Conservation (phyloP, 2,797 vertebrate genomes). For the Schizothorax lantsangensis region DNA sequence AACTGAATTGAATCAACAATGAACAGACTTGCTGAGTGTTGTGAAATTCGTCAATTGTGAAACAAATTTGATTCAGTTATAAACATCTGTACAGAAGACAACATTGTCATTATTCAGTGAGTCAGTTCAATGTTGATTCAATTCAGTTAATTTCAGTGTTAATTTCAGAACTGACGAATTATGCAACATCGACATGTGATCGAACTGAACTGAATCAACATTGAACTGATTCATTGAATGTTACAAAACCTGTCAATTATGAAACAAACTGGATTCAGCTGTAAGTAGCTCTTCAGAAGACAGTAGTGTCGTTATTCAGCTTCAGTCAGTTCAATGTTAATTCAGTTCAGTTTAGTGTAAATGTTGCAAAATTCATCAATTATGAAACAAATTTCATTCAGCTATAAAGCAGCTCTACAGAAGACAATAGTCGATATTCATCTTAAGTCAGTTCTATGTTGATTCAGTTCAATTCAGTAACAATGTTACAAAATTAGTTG, state of each 20-base stretch:
- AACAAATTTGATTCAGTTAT: not conserved
- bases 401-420: not conserved
- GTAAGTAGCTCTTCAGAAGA: not conserved
- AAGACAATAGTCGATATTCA: not conserved
- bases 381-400: not conserved
- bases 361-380: not conserved
- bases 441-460: not conserved
- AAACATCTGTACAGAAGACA: not conserved
- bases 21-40: not conserved
- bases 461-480: not conserved
- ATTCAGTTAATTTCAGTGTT: not conserved
- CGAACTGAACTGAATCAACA: not conserved
- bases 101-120: not conserved
- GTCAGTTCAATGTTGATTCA: not conserved
- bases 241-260: no score
- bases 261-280: not conserved
- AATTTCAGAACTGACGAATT: not conserved
- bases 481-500: not conserved
- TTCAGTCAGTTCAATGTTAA: not conserved
- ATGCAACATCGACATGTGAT: not conserved
- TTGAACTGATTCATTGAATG: no score
- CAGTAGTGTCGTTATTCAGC: not conserved
- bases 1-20: not conserved
- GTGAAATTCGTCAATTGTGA: not conserved
- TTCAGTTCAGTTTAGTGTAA: no score